Percentiles rank a stretch among this genome's conserved stretches.
Evolutionary conservation across 2,888 invertebrate species (phyloP).

Genomic region (Heteromyza rotundicornis): DNA sequence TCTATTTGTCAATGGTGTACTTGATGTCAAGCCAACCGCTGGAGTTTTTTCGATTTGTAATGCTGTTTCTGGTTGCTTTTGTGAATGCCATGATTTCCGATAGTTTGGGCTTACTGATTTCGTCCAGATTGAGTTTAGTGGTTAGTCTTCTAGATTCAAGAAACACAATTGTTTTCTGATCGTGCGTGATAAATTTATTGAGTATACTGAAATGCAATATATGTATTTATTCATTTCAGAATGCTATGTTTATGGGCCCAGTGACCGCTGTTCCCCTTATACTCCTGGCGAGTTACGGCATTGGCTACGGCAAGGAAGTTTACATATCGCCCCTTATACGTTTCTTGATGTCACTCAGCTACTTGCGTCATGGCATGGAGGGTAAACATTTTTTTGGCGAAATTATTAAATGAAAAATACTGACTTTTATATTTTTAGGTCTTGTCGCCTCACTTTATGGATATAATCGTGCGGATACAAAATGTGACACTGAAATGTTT

Average conservation of each 20-base stretch:
- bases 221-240: constrained; percentile 67
- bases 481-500: constrained; percentile 74
- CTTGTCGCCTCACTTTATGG: constrained; percentile 82
- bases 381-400: too few relatives aligned
- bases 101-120: constrained; percentile 77
- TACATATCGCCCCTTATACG: constrained; percentile 75
- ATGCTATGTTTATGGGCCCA: constrained; percentile 89
- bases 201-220: too few relatives aligned
- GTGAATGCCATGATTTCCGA: constrained; percentile 79
- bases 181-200: too few relatives aligned
- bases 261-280: constrained; percentile 86
- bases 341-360: constrained; percentile 82
- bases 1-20: constrained; percentile 76
- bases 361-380: constrained; percentile 81
- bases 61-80: constrained; percentile 75
- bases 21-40: constrained; percentile 78
- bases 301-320: constrained; percentile 79
- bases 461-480: constrained; percentile 72
- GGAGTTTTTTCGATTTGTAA: constrained; percentile 70
- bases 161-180: background rate
- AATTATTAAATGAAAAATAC: too few relatives aligned
- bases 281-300: constrained; percentile 84
- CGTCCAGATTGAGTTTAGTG: constrained; percentile 76
- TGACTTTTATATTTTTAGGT: too few relatives aligned
- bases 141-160: constrained; percentile 65